phyloP scores from a whole-genome alignment of 2,888 invertebrate species.

The Drosophila pseudotalamancana region DNA sequence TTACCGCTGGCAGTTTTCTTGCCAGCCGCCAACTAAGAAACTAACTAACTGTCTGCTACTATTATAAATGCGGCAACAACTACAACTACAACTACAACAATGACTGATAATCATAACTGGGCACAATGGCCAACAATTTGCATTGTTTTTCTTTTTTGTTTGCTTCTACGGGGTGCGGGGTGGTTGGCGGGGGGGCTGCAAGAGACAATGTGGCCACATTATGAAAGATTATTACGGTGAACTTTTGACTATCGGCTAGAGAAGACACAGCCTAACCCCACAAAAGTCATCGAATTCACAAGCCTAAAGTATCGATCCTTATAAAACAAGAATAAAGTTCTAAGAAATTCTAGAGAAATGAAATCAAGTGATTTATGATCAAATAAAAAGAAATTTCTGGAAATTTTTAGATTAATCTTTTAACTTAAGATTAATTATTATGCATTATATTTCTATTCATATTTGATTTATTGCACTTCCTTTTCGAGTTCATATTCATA shows the following conservation, averaged over 20 bases:
- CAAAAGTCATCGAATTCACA: not conserved
- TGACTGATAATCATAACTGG: constrained; percentile 71
- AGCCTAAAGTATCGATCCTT: too few relatives aligned
- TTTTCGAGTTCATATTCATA: too few relatives aligned
- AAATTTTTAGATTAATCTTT: too few relatives aligned
- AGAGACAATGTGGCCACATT: constrained; percentile 52
- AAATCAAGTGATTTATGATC: too few relatives aligned
- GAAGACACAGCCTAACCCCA: not conserved
- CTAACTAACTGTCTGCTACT: constrained; percentile 39
- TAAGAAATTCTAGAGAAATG: too few relatives aligned
- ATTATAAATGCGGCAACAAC: constrained; percentile 33
- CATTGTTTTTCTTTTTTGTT: constrained; percentile 41
- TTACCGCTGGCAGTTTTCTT: constrained; percentile 26
- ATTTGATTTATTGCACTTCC: too few relatives aligned
- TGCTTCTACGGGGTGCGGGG: not conserved
- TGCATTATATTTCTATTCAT: too few relatives aligned
- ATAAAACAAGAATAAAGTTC: too few relatives aligned
- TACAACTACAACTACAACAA: constrained; percentile 49
- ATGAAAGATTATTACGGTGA: constrained; percentile 70
- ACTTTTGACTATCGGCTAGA: constrained; percentile 42
- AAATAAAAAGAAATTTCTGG: too few relatives aligned
- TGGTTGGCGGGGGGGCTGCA: not conserved
- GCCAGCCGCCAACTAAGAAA: constrained; percentile 15
- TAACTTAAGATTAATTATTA: too few relatives aligned
- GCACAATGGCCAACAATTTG: constrained; percentile 72